Percentiles rank a stretch among this genome's conserved stretches.
phyloP scores from a whole-genome alignment of 2,888 invertebrate genomes.

The Syritta pipiens region DNA sequence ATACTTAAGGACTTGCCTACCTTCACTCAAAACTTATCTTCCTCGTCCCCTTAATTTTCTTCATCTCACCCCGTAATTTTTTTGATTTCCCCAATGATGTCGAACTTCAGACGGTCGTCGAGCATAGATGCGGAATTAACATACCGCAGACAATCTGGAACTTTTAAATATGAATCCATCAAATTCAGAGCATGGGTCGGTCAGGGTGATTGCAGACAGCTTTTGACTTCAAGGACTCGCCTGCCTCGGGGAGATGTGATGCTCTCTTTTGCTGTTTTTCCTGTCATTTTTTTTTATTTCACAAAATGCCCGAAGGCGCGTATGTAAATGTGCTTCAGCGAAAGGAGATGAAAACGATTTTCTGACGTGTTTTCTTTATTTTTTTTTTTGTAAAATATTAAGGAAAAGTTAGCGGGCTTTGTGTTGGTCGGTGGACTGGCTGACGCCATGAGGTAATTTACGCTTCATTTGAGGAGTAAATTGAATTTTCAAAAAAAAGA shows the following conservation, averaged over 20 bases:
- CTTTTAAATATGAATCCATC: slow-evolving; percentile 52
- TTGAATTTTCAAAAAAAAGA: slow-evolving; percentile 34
- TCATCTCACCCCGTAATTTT: not conserved
- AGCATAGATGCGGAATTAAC: slow-evolving; percentile 49
- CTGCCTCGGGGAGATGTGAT: not conserved
- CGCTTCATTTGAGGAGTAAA: slow-evolving; percentile 47
- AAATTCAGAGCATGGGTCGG: not conserved
- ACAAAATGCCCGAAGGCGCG: slow-evolving; percentile 20
- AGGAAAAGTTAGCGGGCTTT: slow-evolving; percentile 1
- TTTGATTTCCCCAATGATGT: not conserved
- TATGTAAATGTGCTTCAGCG: slow-evolving; percentile 41
- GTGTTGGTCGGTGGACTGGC: not conserved
- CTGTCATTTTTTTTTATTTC: not conserved
- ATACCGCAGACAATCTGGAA: slow-evolving; percentile 53
- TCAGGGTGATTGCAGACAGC: slow-evolving; percentile 8
- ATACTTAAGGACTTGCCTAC: too few species aligned
- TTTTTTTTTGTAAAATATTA: not conserved
- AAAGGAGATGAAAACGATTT: slow-evolving; percentile 31
- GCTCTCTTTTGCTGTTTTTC: slow-evolving; percentile 7
- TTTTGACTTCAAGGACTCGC: slow-evolving; percentile 26
- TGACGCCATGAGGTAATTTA: slow-evolving; percentile 47
- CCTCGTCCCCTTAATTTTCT: too few species aligned
- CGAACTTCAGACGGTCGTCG: slow-evolving; percentile 4
- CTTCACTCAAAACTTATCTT: too few species aligned
- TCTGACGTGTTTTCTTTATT: slow-evolving; percentile 7